Evolutionary conservation across 2,797 vertebrate species (phyloP).

Genomic region (Vultur gryphus): DNA sequence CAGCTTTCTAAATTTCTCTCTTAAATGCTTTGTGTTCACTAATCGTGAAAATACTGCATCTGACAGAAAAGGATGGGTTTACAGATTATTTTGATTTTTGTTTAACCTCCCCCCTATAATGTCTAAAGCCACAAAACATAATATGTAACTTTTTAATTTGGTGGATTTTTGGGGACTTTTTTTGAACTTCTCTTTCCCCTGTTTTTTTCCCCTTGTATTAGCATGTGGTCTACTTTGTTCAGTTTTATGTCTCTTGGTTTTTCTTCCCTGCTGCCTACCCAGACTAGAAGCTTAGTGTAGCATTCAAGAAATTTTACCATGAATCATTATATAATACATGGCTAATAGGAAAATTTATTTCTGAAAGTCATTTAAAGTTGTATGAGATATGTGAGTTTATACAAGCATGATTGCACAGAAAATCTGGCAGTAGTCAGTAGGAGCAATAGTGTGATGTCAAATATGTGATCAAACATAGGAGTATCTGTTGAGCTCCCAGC

Average conservation of each 20-base stretch:
- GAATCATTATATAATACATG: constrained; percentile 16
- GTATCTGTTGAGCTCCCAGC: constrained; percentile 42
- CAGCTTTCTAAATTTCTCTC: not conserved
- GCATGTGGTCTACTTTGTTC: not conserved
- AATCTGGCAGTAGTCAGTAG: constrained; percentile 52
- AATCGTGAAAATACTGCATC: not conserved
- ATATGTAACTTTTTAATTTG: not conserved
- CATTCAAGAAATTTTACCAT: not conserved
- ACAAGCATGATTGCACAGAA: not conserved
- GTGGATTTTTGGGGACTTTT: not conserved
- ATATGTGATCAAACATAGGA: constrained; percentile 21
- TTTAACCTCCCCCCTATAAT: not conserved
- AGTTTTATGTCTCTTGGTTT: not conserved
- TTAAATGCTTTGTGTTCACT: not conserved
- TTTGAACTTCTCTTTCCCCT: not conserved
- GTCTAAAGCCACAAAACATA: not conserved
- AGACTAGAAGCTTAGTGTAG: not conserved
- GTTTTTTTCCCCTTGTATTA: accelerated
- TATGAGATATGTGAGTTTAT: constrained; percentile 4
- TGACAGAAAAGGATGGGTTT: not conserved
- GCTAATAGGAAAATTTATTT: constrained; percentile 5
- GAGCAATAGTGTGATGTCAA: constrained; percentile 50
- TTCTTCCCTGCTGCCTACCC: not conserved
- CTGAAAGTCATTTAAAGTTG: constrained; percentile 9
- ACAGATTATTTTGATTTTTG: constrained; percentile 4